These are phyloP conservation scores for Scolopax bukidnonensis DNA, from an alignment of 2,797 vertebrate genomes.

Conservation along the genomic window DNA sequence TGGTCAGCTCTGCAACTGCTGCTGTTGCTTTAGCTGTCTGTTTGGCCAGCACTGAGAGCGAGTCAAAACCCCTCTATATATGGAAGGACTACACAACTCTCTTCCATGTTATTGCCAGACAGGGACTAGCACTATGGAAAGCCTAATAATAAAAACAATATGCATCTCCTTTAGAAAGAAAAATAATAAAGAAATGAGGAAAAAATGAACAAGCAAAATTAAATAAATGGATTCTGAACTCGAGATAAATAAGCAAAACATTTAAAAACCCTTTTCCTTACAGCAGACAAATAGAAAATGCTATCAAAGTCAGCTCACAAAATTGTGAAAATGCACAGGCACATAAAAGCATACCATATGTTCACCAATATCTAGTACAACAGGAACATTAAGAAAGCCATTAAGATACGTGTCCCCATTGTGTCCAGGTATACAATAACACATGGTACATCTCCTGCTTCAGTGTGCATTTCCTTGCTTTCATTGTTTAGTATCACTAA, in stretches of 20 bases:
- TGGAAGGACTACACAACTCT: not conserved
- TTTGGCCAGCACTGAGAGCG: not conserved
- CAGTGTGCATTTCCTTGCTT: slow-evolving; percentile 22
- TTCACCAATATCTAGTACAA: slow-evolving; percentile 15
- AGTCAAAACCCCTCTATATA: not conserved
- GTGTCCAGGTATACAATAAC: slow-evolving; percentile 44
- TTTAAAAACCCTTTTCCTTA: not conserved
- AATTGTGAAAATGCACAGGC: slow-evolving; percentile 1
- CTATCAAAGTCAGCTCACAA: slow-evolving; percentile 6
- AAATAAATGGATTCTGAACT: not conserved
- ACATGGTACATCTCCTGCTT: slow-evolving; percentile 61
- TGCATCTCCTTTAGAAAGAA: not conserved
- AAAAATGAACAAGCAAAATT: not conserved
- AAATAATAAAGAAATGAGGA: not conserved
- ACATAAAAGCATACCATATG: slow-evolving; percentile 57
- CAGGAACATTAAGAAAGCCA: slow-evolving; percentile 47
- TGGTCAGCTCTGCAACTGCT: not conserved
- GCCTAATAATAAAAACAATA: not conserved
- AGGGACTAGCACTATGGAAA: not conserved
- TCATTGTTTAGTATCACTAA: slow-evolving; percentile 13
- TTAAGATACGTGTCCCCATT: slow-evolving; percentile 20
- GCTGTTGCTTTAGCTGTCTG: not conserved
- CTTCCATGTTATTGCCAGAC: not conserved
- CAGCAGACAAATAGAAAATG: slow-evolving; percentile 10
- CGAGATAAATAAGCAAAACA: not conserved